Percentiles rank a stretch among this genome's conserved stretches.
Conservation (phyloP, 2,113 vertebrate species). For the Sceloporus tristichus region DNA sequence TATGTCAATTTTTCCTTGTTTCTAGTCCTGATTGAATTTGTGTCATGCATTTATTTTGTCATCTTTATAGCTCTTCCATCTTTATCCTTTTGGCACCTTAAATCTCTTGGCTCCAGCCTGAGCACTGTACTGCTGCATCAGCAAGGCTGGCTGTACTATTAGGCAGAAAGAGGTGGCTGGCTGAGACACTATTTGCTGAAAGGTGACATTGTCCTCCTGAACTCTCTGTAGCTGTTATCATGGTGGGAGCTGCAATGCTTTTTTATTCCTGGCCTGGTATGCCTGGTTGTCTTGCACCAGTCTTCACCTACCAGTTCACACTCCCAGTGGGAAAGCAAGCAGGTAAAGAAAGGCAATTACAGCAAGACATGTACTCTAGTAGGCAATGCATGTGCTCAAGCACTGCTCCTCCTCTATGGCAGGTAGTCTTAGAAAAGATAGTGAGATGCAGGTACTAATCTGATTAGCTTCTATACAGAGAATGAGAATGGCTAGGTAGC, state of each 20-base stretch:
- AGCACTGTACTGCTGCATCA: background rate
- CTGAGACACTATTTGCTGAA: background rate
- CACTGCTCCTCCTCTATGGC: background rate
- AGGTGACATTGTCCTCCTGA: background rate
- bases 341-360: background rate
- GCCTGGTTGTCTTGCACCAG: background rate
- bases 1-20: too few relatives aligned
- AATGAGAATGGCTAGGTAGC: background rate
- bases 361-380: background rate
- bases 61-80: background rate
- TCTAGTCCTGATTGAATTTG: background rate
- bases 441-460: background rate
- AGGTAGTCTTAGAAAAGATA: too few relatives aligned
- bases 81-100: background rate
- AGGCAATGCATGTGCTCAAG: background rate
- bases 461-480: background rate
- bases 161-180: background rate
- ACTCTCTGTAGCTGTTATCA: background rate
- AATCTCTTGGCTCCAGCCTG: background rate
- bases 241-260: background rate
- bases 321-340: background rate
- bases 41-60: background rate
- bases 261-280: background rate
- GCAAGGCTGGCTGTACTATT: background rate
- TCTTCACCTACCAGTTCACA: background rate